These are phyloP conservation scores for Silvanus unidentatus DNA, from an alignment of 2,888 invertebrate genomes.

Conservation along the genomic window DNA sequence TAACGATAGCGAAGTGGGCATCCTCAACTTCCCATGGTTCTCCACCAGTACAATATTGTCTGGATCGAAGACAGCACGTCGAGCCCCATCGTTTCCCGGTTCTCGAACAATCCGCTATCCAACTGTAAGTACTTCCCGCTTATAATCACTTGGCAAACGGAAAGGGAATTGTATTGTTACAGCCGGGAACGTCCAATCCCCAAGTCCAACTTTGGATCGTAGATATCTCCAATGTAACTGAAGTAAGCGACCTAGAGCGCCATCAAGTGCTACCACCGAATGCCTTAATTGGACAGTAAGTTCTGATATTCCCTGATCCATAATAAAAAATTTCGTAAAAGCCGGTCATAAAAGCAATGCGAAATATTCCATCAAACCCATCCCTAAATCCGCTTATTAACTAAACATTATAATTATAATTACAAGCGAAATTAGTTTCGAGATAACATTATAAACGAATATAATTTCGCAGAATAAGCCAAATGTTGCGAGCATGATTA, in stretches of 20 bases:
- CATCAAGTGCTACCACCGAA: constrained; percentile 68
- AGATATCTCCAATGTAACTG: constrained; percentile 63
- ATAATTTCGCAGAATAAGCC: too few relatives aligned
- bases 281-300: constrained; percentile 75
- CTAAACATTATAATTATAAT: too few relatives aligned
- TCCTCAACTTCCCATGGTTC: constrained; percentile 77
- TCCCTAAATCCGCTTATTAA: too few relatives aligned
- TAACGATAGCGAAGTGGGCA: constrained; percentile 74
- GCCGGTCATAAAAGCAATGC: too few relatives aligned
- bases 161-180: constrained; percentile 25
- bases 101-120: constrained; percentile 78
- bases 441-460: too few relatives aligned
- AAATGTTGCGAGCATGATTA: too few relatives aligned
- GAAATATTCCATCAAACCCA: too few relatives aligned
- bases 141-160: background rate
- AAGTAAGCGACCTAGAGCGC: constrained; percentile 53
- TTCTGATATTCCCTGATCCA: constrained; percentile 31
- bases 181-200: constrained; percentile 84
- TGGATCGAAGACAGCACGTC: constrained; percentile 51
- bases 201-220: constrained; percentile 77
- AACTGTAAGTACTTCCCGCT: constrained; percentile 61
- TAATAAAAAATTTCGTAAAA: too few relatives aligned
- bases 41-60: constrained; percentile 59
- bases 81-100: constrained; percentile 63
- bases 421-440: too few relatives aligned